Conservation (phyloP, 2,113 vertebrate species). For the Hiodon tergisus region DNA sequence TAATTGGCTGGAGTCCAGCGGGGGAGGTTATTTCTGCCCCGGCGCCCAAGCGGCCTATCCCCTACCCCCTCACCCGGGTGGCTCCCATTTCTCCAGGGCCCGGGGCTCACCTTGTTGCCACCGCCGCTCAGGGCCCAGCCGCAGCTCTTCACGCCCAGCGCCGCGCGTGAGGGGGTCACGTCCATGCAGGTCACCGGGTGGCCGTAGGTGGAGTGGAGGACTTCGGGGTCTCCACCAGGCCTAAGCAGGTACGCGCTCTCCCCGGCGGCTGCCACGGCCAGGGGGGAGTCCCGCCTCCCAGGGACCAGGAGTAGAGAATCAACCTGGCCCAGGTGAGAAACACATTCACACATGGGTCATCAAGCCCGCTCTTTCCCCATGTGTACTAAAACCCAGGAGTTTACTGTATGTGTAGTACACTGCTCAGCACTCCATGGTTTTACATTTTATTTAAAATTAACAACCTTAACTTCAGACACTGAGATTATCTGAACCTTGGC, state of each 20-base stretch:
- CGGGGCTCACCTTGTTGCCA: conserved; percentile 80
- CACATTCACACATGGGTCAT: not conserved
- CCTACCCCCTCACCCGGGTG: not conserved
- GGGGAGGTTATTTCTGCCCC: conserved; percentile 25
- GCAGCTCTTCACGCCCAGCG: conserved; percentile 79
- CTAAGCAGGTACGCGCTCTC: conserved; percentile 78
- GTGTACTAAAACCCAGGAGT: not conserved
- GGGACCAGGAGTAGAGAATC: conserved; percentile 75
- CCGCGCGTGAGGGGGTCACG: conserved; percentile 64
- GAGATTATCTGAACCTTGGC: not conserved
- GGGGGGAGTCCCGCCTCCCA: conserved; percentile 51
- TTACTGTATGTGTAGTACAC: not conserved
- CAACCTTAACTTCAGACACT: not conserved
- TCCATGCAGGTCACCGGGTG: conserved; percentile 87
- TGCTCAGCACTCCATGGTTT: not conserved
- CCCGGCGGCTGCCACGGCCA: conserved; percentile 70
- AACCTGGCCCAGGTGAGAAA: conserved; percentile 59
- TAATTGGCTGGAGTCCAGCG: conserved; percentile 25
- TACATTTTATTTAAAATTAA: not conserved
- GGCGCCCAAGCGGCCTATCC: not conserved
- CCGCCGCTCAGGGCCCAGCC: conserved; percentile 83
- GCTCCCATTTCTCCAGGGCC: conserved; percentile 6
- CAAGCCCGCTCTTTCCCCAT: not conserved
- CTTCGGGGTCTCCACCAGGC: conserved; percentile 55
- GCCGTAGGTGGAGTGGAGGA: conserved; percentile 80